Evolutionary conservation across 2,797 vertebrate genomes (phyloP).

Genomic region (Mus spretus): DNA sequence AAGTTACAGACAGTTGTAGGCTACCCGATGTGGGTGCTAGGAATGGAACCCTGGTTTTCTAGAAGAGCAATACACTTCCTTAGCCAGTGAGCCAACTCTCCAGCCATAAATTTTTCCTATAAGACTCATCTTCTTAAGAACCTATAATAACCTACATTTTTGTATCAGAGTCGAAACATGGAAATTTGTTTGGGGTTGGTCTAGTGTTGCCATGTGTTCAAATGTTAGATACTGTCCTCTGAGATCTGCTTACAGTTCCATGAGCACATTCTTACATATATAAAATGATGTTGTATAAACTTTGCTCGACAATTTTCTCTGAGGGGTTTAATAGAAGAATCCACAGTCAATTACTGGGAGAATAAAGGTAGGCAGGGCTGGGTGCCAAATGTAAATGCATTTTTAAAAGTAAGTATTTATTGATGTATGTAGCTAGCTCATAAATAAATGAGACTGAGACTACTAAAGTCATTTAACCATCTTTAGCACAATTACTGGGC

Average conservation of each 20-base stretch:
- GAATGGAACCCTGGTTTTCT: background rate
- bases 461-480: background rate
- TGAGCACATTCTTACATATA: background rate
- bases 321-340: background rate
- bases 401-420: background rate
- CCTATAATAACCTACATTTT: constrained; percentile 36
- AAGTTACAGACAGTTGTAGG: background rate
- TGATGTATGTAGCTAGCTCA: background rate
- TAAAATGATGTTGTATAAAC: background rate
- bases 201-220: background rate
- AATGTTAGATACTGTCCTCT: background rate
- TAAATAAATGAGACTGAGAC: background rate
- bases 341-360: background rate
- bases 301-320: background rate
- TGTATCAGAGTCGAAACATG: background rate
- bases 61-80: background rate
- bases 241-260: background rate
- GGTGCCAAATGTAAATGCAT: background rate
- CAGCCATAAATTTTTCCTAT: background rate
- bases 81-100: background rate
- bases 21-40: background rate
- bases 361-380: background rate
- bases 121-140: constrained; percentile 13
- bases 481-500: background rate
- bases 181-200: background rate